phyloP scores from a whole-genome alignment of 2,113 vertebrate species.

The Xiphias gladius region DNA sequence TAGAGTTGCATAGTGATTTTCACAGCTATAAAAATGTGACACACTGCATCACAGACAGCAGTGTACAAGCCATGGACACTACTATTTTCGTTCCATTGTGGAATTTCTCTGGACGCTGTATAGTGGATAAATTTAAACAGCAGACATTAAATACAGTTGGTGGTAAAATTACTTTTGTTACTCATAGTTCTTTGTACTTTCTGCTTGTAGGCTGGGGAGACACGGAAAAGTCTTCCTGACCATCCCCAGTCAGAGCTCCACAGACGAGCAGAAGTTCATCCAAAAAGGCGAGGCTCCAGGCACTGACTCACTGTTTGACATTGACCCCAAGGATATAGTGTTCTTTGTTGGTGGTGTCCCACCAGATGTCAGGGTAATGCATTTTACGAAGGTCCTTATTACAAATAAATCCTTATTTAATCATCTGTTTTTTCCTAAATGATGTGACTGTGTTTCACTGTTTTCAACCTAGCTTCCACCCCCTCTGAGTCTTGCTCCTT shows the following conservation, averaged over 20 bases:
- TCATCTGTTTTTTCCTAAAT: background rate
- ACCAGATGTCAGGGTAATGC: slow-evolving; percentile 86
- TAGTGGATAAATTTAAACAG: too few relatives aligned
- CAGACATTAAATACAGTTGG: background rate
- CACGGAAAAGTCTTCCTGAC: slow-evolving; percentile 96
- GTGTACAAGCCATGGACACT: too few relatives aligned
- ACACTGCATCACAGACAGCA: too few relatives aligned
- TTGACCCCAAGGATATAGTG: slow-evolving; percentile 89
- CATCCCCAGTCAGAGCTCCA: slow-evolving; percentile 90
- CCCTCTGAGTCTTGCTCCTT: slow-evolving; percentile 91
- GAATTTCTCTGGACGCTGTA: too few relatives aligned
- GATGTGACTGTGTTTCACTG: background rate
- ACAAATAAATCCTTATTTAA: background rate
- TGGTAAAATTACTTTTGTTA: background rate
- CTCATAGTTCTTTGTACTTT: slow-evolving; percentile 10
- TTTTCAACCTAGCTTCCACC: slow-evolving; percentile 88
- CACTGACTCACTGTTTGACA: slow-evolving; percentile 91
- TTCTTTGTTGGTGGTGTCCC: slow-evolving; percentile 96
- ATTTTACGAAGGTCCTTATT: background rate
- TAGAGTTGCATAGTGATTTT: too few relatives aligned
- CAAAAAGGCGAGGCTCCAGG: slow-evolving; percentile 91
- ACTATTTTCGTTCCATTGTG: too few relatives aligned
- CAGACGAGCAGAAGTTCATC: slow-evolving; percentile 97
- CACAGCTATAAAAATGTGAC: too few relatives aligned
- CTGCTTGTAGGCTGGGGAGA: slow-evolving; percentile 88